phyloP scores from a whole-genome alignment of 2,113 vertebrate genomes.

The Chauna torquata region DNA sequence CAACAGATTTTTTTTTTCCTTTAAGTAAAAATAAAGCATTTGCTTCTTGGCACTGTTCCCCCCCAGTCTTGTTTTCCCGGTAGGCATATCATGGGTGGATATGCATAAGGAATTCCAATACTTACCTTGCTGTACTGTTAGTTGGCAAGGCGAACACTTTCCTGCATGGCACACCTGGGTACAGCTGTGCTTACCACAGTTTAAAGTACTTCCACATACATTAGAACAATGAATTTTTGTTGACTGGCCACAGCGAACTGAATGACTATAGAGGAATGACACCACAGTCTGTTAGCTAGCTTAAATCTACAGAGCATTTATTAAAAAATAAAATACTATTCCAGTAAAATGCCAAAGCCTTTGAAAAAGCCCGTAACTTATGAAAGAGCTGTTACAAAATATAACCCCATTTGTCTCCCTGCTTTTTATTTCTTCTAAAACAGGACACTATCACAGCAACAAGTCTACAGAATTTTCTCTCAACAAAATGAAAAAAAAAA shows the following conservation, averaged over 20 bases:
- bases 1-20: background rate
- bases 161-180: conserved; percentile 89
- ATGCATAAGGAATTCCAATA: background rate
- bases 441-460: background rate
- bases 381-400: background rate
- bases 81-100: background rate
- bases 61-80: background rate
- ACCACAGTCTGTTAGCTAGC: background rate
- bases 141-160: conserved; percentile 87
- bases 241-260: conserved; percentile 92
- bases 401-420: background rate
- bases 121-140: conserved; percentile 88
- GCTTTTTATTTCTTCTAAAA: background rate
- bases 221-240: conserved; percentile 85
- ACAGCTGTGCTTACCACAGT: conserved; percentile 90
- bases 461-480: background rate
- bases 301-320: background rate
- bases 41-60: background rate
- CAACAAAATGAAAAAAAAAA: background rate
- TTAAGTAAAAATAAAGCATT: background rate
- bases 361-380: background rate
- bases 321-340: background rate
- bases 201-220: conserved; percentile 85
- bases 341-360: background rate
- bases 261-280: conserved; percentile 81